phyloP scores from a whole-genome alignment of 2,888 invertebrate genomes.

The Cantharis lateralis region DNA sequence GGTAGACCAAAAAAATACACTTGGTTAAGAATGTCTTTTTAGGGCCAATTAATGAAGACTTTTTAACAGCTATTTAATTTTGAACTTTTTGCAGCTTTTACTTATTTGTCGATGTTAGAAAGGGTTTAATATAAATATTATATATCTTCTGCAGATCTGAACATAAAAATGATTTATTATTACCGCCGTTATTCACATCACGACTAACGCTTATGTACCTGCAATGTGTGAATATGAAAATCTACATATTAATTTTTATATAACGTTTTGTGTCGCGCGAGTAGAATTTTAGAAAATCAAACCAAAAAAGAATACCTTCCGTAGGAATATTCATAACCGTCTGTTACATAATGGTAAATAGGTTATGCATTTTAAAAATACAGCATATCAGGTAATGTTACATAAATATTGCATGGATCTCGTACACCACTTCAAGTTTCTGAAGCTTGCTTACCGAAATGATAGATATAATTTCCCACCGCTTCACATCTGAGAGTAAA shows the following conservation, averaged over 20 bases:
- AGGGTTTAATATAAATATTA: background rate
- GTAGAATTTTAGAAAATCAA: background rate
- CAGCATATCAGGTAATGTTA: background rate
- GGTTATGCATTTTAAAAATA: background rate
- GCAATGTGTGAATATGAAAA: background rate
- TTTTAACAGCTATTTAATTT: background rate
- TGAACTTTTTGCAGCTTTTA: background rate
- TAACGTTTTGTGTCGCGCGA: background rate
- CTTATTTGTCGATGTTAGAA: background rate
- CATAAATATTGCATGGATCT: constrained; percentile 9
- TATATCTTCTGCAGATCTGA: background rate
- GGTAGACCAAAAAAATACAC: background rate
- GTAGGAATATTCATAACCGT: background rate
- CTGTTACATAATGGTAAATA: background rate
- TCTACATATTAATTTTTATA: background rate
- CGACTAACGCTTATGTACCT: background rate
- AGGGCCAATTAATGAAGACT: background rate
- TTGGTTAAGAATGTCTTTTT: background rate
- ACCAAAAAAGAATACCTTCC: background rate
- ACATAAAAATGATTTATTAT: background rate
- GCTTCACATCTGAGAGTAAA: constrained; percentile 15
- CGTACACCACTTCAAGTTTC: constrained; percentile 8
- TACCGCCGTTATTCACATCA: background rate
- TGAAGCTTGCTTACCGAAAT: background rate
- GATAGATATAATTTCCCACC: constrained; percentile 7